These are phyloP conservation scores for Chymomyza amoena DNA, from an alignment of 2,888 invertebrate genomes.

Conservation along the genomic window DNA sequence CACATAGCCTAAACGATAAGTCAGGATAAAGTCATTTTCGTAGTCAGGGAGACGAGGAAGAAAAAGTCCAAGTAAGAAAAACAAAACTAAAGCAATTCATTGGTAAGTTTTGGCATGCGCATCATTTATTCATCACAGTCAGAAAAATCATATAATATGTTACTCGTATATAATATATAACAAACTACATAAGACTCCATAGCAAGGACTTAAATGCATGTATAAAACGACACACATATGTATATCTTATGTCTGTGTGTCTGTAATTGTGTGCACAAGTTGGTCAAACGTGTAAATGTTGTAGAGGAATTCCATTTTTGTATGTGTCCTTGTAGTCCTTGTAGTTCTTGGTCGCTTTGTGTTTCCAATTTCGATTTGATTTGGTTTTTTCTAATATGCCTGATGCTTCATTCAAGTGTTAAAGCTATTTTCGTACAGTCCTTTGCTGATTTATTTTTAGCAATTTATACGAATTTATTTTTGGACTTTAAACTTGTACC, in stretches of 20 bases:
- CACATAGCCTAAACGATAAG: slow-evolving; percentile 57
- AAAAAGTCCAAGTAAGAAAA: not conserved
- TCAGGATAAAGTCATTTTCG: slow-evolving; percentile 7
- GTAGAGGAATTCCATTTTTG: slow-evolving; percentile 54
- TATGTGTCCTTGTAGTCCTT: slow-evolving; percentile 30
- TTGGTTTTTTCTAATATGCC: not conserved
- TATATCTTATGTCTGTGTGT: not conserved
- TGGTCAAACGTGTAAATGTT: slow-evolving; percentile 67
- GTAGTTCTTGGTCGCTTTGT: slow-evolving; percentile 14
- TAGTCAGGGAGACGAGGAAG: not conserved
- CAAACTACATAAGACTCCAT: not conserved
- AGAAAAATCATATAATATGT: not conserved
- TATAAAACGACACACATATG: slow-evolving; percentile 12
- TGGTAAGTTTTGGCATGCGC: slow-evolving; percentile 53
- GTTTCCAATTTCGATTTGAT: slow-evolving; percentile 24
- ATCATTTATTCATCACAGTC: slow-evolving; percentile 69
- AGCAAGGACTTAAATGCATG: slow-evolving; percentile 14
- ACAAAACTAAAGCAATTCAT: slow-evolving; percentile 61
- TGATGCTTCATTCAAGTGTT: not conserved
- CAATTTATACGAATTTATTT: not conserved
- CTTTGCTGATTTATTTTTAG: not conserved
- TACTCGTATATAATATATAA: not conserved
- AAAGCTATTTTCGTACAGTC: not conserved
- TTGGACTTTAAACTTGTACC: not conserved
- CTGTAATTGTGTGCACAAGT: slow-evolving; percentile 40